These are phyloP conservation scores for Eufriesea mexicana DNA, from an alignment of 1,140 invertebrate genomes.

Conservation along the genomic window DNA sequence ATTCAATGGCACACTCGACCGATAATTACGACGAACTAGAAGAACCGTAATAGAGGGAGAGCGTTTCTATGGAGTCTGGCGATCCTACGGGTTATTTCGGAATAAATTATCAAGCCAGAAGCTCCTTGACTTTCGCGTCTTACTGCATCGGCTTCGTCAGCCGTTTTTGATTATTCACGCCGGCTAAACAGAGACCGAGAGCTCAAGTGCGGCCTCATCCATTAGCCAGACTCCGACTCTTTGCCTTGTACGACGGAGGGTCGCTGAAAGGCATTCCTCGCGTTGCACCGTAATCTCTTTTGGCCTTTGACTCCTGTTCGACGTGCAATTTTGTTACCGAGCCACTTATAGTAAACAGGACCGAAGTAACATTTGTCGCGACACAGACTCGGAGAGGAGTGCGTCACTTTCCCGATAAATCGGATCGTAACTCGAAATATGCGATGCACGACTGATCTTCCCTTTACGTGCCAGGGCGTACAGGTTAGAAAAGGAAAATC, in stretches of 20 bases:
- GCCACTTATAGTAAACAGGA: not conserved
- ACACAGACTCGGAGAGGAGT: not conserved
- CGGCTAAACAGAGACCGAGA: not conserved
- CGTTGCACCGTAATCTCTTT: not conserved
- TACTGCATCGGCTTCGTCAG: conserved; percentile 25
- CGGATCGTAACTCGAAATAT: too few species aligned
- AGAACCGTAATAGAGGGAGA: not conserved
- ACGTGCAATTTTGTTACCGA: not conserved
- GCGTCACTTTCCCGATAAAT: too few species aligned
- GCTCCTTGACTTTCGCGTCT: not conserved
- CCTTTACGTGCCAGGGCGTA: too few species aligned
- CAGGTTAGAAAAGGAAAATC: too few species aligned
- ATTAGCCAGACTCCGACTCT: conserved; percentile 8
- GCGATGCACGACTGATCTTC: too few species aligned
- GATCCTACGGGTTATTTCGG: not conserved
- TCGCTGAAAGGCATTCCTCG: not conserved
- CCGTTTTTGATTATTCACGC: conserved; percentile 37
- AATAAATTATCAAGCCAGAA: conserved; percentile 7
- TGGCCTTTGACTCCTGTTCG: conserved; percentile 3
- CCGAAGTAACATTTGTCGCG: too few species aligned
- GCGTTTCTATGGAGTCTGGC: not conserved
- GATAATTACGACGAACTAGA: not conserved
- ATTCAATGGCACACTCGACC: not conserved
- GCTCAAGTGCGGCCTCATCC: conserved; percentile 4
- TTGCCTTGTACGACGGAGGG: not conserved